These are phyloP conservation scores for Agrypnus murinus DNA, from an alignment of 2,888 invertebrate species.

Conservation along the genomic window DNA sequence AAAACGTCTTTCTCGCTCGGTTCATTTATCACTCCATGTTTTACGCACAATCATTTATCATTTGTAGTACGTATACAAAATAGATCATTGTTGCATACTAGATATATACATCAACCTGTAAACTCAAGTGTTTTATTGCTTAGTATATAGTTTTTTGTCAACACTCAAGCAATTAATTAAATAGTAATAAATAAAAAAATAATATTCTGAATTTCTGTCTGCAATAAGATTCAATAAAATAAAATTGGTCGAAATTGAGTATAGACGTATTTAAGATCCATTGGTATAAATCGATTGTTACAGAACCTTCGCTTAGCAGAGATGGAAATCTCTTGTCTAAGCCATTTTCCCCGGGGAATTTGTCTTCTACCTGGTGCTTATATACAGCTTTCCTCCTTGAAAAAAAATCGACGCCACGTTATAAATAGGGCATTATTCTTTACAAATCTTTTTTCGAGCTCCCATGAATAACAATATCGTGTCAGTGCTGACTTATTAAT, in stretches of 20 bases:
- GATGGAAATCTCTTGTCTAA: conserved; percentile 1
- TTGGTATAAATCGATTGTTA: neutral
- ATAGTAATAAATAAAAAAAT: too few relatives aligned
- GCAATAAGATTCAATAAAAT: too few relatives aligned
- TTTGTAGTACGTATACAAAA: neutral
- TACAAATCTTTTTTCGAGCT: too few relatives aligned
- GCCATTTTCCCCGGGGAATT: neutral
- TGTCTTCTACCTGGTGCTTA: neutral
- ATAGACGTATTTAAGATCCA: too few relatives aligned
- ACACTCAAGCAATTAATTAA: neutral
- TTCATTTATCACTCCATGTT: conserved; percentile 7
- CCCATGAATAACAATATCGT: too few relatives aligned
- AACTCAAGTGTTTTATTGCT: neutral
- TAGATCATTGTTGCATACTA: too few relatives aligned
- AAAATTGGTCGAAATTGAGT: too few relatives aligned
- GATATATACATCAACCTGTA: neutral
- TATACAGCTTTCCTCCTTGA: too few relatives aligned
- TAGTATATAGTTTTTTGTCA: neutral
- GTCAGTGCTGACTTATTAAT: too few relatives aligned
- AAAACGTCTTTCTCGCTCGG: neutral
- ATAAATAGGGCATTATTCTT: too few relatives aligned
- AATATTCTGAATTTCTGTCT: too few relatives aligned
- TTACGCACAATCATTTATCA: conserved; percentile 6
- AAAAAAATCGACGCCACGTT: too few relatives aligned
- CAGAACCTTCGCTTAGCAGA: neutral